Percentiles rank a stretch among this genome's conserved stretches.
Evolutionary conservation across 64 coral and sea anemone genomes (phyloP).

Genomic region (Montipora efflorescens): DNA sequence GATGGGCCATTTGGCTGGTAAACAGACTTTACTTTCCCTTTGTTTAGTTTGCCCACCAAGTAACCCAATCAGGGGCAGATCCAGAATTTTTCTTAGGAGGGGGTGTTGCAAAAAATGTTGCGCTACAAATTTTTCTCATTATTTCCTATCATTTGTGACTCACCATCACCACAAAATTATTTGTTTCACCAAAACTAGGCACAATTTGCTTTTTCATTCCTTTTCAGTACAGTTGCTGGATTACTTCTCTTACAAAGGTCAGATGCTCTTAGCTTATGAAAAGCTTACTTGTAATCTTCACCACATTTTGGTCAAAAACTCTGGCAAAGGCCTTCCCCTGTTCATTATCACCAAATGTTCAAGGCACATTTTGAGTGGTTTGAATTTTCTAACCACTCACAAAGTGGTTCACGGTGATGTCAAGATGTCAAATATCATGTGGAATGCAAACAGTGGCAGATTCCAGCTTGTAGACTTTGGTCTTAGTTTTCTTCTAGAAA

Average conservation of each 20-base stretch:
- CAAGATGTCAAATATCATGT: constrained; percentile 92
- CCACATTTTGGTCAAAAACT: constrained; percentile 61
- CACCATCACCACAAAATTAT: too few species aligned
- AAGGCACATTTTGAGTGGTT: constrained; percentile 64
- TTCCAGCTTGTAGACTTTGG: constrained; percentile 94
- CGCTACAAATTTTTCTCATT: too few species aligned
- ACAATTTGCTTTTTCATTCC: background rate
- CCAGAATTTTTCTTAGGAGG: too few species aligned
- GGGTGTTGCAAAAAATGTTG: too few species aligned
- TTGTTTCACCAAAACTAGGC: too few species aligned
- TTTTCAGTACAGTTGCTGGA: constrained; percentile 38
- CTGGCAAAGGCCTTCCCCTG: constrained; percentile 71
- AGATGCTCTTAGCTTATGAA: constrained; percentile 33
- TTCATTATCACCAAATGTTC: constrained; percentile 79
- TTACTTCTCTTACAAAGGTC: constrained; percentile 41
- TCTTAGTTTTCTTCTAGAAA: constrained; percentile 73
- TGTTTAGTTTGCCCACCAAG: too few species aligned
- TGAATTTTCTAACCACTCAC: constrained; percentile 44
- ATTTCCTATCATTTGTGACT: too few species aligned
- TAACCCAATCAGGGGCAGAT: too few species aligned
- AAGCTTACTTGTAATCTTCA: constrained; percentile 57
- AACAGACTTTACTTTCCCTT: too few species aligned
- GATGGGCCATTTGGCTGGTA: too few species aligned
- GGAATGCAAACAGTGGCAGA: constrained; percentile 67
- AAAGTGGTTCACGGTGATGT: constrained; percentile 84